Percentiles rank a stretch among this genome's conserved stretches.
Conservation (phyloP, 2,888 invertebrate genomes). For the Tachina fera region DNA sequence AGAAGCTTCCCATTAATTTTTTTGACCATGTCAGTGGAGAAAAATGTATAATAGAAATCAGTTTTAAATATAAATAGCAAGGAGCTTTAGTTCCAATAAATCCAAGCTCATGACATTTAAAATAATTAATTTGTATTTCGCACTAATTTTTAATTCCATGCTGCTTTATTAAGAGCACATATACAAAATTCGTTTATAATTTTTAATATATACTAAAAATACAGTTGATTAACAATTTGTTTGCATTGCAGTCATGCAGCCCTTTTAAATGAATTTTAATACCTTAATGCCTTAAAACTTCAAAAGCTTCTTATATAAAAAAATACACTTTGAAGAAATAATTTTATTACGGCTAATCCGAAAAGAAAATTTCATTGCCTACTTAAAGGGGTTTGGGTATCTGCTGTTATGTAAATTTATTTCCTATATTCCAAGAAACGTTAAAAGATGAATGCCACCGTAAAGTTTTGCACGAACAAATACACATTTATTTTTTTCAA, state of each 20-base stretch:
- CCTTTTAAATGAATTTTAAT: not conserved
- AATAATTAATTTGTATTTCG: not conserved
- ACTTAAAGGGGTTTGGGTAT: constrained; percentile 26
- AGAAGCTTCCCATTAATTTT: too few relatives aligned
- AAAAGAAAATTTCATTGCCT: constrained; percentile 59
- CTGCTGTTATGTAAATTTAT: constrained; percentile 39
- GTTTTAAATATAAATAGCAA: too few relatives aligned
- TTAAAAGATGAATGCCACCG: not conserved
- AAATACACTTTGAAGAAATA: constrained; percentile 12
- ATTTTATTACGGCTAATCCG: constrained; percentile 58
- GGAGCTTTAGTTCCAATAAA: too few relatives aligned
- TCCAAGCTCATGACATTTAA: not conserved
- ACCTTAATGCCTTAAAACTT: not conserved
- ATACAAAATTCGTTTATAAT: too few relatives aligned
- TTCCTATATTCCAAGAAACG: not conserved
- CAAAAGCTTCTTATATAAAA: not conserved
- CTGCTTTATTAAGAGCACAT: too few relatives aligned
- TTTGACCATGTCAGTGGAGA: too few relatives aligned
- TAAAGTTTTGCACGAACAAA: constrained; percentile 57
- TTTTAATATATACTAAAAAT: too few relatives aligned
- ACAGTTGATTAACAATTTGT: not conserved
- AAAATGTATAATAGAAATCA: too few relatives aligned
- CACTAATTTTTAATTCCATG: too few relatives aligned
- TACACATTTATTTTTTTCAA: constrained; percentile 30
- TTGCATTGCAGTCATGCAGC: not conserved